Base-by-base conservation (phyloP, 2,113 vertebrate species). In the Oncorhynchus kisutch region DNA sequence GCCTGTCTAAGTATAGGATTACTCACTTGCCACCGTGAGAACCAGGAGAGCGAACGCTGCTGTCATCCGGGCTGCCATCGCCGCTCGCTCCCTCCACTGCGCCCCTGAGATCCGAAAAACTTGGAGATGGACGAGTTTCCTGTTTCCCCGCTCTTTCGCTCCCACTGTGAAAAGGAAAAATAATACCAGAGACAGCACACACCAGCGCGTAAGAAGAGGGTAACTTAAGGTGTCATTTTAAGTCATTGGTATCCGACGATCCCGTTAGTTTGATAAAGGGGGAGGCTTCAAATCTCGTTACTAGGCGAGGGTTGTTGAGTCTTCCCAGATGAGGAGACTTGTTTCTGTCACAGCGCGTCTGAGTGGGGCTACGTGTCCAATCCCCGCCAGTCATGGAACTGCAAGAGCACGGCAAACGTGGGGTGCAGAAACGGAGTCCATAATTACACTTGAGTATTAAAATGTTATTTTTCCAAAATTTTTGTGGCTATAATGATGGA, bases 21-120 rank as follows among this genome's bases (percentile, higher is more conserved):
- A 91, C 92, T 91, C 82, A 93, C 92, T 84, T 86, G 87, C 81
- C 81, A 84, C 84, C 67, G 86, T 83, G 86, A 91, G 78, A 87
- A 90, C 79, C 80, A 93, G 80, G 31, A 93, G 81, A 88, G 73
- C 73, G 81, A 90, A 12, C 18, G 86, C 85, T 75, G 86, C 79
- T 81, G 89, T 91, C 90, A 89, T 83, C 83, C 84, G 82, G 77
- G 78, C 81, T 81, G 81, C 87, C 92, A 93, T 93, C 80, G 71
- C 78, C 74, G 78, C 84, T 54, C 16, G 4, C 83, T 84, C 79
- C 81, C 85, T 87, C 88, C 88, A 83, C 83, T 79, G 80, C 78
- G 84, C 84, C 31, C 16, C 34, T 34, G n/a, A 73, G 78, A 68
- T 76, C 14, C 25, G 16, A 59, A 85, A 89, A 89, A 92, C 91